Evolutionary conservation across 2,888 invertebrate species (phyloP), one percentile per base, ranked within the genome.

Genomic region (Eupithecia vulgata): DNA sequence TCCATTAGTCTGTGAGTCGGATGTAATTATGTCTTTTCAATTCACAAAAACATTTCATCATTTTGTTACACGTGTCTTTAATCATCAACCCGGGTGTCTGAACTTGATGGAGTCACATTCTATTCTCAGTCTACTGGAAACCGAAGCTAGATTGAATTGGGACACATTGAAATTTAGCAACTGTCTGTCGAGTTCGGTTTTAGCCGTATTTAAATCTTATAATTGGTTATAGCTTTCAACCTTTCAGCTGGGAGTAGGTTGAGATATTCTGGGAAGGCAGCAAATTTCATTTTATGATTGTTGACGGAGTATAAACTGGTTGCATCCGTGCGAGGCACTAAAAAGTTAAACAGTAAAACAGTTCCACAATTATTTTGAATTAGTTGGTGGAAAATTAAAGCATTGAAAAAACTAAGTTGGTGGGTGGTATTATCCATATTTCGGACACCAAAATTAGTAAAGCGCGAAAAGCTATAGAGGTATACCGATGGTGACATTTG

Each of bases 161-260:
- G 91, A 86, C 93, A 90, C 90, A 90, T 90, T 93, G 93, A 94
- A 92, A 94, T 94, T 91, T 93, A 93, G 92, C 94, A 93, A 93
- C 94, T 94, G 94, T 90, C 91, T 90, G 91, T 90, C 90, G 87
- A 84, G 87, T 66, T 35, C 75, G 40, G 68, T 68, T 52, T 71
- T 61, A 34, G 67, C 48, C 69, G 65, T 67, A 92, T 92, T 92
- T 92, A 93, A 91, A 93, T 91, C n/a, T n/a, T n/a, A 92, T 92
- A 91, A 90, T 92, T 88, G 79, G 84, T 82, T 83, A 87, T 88
- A 52, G 70, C 48, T 73, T 69, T 48, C 25, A 73, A 70, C 64
- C 35, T 89, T 90, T 88, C 86, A 88, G 86, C 85, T 86, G 85
- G 82, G 85, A 70, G 87, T 88, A 87, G 91, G 88, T 90, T 88